Evolutionary conservation across 2,888 invertebrate genomes (phyloP), one percentile per base, ranked within the genome.

Genomic region (Apodemia mormo): DNA sequence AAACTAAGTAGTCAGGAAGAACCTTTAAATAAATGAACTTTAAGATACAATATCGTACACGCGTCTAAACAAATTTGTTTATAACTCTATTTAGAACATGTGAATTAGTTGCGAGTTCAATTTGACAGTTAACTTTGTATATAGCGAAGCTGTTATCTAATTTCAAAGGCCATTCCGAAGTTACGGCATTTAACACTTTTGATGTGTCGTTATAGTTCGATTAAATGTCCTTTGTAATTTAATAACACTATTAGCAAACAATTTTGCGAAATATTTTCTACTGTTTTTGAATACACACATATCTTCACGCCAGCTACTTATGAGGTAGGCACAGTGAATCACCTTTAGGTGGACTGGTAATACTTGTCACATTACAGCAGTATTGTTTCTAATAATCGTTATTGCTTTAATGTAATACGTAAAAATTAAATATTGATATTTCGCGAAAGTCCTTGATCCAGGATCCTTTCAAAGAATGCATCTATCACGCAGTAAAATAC

Each of bases 171-270:
- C 33, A 61, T 61, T 14, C 33, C 6, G 14, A 61, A 61, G 61
- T 61, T 61, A 61, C 33, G 8, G 22, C 14, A 22, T 61, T 61
- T 61, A 61, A 61, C 61, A 61, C 33, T 61, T 61, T 61, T 61
- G 61, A 61, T 61, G 54, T 61, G 61, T 33, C 33, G 14, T 61
- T 14, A 61, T 61, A 61, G 30, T 33, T 61, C 61, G 14, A 61
- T 14, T 12, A 61, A 61, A 14, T 61, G n/a, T 52, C 22, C n/a
- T 54, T 54, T 54, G 54, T 54, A 54, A 54, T 8, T 22, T 54
- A 54, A 54, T 54, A 22, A 8, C 54, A 54, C 54, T 54, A 8
- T 8, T 52, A 52, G 52, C n/a, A 8, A 52, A 52, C 52, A 0
- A 52, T 54, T n/a, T n/a, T n/a, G 7, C n/a, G n/a, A n/a, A 12